A percentile compares a stretch with the other conserved stretches of the same genome.
phyloP scores from a whole-genome alignment of 2,888 invertebrate genomes.

The Leucophenga maculata region DNA sequence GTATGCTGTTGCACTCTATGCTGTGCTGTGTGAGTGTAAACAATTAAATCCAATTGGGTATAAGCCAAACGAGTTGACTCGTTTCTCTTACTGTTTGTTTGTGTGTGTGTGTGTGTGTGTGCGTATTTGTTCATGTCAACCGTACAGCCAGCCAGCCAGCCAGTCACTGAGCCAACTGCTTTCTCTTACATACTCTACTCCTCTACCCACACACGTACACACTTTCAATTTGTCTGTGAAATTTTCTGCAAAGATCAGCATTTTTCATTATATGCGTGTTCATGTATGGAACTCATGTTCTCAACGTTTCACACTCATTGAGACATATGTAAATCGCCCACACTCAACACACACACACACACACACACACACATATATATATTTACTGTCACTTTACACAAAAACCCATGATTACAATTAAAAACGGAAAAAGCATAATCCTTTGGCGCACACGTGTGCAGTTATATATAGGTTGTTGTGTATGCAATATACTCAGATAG shows the following conservation, averaged over 20 bases:
- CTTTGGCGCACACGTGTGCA: constrained; percentile 21
- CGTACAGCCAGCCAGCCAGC: background rate
- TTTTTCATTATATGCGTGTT: constrained; percentile 17
- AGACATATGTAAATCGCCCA: background rate
- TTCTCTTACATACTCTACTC: background rate
- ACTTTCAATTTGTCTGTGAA: constrained; percentile 20
- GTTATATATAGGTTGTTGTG: no score
- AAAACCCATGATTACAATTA: constrained; percentile 36
- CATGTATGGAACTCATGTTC: no score
- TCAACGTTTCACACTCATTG: background rate
- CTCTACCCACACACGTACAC: background rate
- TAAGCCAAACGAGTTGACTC: constrained; percentile 17
- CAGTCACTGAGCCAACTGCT: background rate
- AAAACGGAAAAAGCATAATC: constrained; percentile 31
- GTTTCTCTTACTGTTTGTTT: background rate
- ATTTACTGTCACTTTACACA: constrained; percentile 24
- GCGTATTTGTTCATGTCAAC: constrained; percentile 8
- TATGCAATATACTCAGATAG: constrained; percentile 46
- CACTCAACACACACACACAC: background rate
- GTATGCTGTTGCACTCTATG: background rate
- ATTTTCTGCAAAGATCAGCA: constrained; percentile 65
- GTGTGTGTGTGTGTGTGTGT: background rate
- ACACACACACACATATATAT: background rate
- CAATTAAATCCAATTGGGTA: constrained; percentile 22
- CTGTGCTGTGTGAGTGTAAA: background rate